Base-by-base conservation (phyloP, 92 coral and sea anemone genomes). In the Actinostola sp. region DNA sequence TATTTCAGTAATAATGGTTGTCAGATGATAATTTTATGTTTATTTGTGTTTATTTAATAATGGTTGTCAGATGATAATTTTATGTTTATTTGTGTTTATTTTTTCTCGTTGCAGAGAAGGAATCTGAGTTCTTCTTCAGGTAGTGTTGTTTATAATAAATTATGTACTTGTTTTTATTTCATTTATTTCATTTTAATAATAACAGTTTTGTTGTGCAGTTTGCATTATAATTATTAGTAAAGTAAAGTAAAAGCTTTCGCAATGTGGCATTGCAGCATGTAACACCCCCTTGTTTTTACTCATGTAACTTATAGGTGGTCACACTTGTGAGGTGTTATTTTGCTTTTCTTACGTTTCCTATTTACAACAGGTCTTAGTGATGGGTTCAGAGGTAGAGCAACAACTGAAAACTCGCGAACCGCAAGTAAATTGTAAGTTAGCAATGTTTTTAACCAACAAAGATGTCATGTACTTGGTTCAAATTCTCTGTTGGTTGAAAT, bases 51-150 rank as follows among this genome's bases (percentile, higher is more conserved):
- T n/a, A n/a, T n/a, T n/a, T n/a, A n/a, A n/a, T n/a, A n/a, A n/a
- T n/a, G n/a, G n/a, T n/a, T n/a, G n/a, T n/a, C n/a, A n/a, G n/a
- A n/a, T n/a, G n/a, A n/a, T n/a, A n/a, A 36, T 11, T 4, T 36
- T 11, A 36, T 36, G 42, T 11, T 4, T 11, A 36, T 36, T 36
- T 4, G 4, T 36, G 4, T 11, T 36, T 36, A 36, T 36, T 44
- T 67, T 44, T 63, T 75, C 20, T 75, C 44, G 23, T 66, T 78
- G 49, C 83, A 87, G 92, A 87, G 92, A 82, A 76, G 76, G 59
- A 68, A 80, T 74, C 70, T 83, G 21, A 80, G 89, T 50, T 55
- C 88, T 24, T 90, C 92, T 24, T 74, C 89, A 59, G 89, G 92
- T 88, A 74, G 55, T 72, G 28, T 23, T 6, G 8, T 8, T 68